Evolutionary conservation across 2,113 vertebrate genomes (phyloP).

Genomic region (Muntiacus muntjak): DNA sequence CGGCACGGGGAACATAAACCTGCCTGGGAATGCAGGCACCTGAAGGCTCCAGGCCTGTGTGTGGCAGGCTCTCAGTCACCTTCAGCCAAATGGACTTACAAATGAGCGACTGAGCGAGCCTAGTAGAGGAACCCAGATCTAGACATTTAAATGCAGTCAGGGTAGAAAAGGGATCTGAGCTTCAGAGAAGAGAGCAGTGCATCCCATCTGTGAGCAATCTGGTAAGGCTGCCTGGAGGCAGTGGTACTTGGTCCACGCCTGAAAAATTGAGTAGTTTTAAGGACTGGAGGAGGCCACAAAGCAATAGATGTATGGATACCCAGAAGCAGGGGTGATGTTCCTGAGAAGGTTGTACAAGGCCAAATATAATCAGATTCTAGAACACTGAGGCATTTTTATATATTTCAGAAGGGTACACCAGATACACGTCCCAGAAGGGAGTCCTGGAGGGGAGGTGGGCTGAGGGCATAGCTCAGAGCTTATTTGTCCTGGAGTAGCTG

Average conservation of each 20-base stretch:
- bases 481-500: neutral
- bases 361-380: neutral
- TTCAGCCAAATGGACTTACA: neutral
- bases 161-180: neutral
- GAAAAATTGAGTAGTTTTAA: neutral
- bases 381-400: neutral
- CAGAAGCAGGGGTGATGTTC: neutral
- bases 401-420: neutral
- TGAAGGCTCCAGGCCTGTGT: neutral
- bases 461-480: neutral
- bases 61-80: neutral
- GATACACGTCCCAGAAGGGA: neutral
- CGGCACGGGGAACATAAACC: rapidly evolving
- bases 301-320: neutral
- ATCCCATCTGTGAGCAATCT: neutral
- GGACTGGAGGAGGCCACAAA: neutral
- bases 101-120: neutral
- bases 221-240: neutral
- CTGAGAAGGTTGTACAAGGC: neutral
- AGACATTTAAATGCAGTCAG: neutral
- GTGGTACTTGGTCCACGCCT: neutral
- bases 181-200: neutral
- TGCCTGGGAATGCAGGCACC: neutral
- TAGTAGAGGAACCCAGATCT: neutral
- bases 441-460: neutral